phyloP scores from a whole-genome alignment of 2,797 vertebrate genomes.

The Enteromius argenteus region DNA sequence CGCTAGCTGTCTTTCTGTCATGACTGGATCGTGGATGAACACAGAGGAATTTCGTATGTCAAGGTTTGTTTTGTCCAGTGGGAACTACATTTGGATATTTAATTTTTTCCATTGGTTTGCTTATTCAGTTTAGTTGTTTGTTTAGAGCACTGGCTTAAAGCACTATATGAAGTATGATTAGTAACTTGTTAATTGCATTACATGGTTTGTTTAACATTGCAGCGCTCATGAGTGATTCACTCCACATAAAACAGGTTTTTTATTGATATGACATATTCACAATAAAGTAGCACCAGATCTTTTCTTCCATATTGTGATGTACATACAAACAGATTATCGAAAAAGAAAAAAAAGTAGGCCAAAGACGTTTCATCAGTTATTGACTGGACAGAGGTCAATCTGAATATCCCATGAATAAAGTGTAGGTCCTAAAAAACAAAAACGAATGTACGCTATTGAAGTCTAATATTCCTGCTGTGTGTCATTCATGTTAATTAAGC shows the following conservation, averaged over 20 bases:
- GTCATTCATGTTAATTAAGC: no score
- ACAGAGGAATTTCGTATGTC: neutral
- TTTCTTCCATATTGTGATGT: neutral
- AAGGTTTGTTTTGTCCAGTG: neutral
- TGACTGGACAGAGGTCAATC: neutral
- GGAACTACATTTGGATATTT: neutral
- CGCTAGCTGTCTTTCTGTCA: neutral
- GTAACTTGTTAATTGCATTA: neutral
- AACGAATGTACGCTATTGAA: no score
- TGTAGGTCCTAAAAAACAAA: no score
- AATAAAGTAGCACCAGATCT: neutral
- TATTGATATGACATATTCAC: neutral
- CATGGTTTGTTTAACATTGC: neutral
- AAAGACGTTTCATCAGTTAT: neutral
- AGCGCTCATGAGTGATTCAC: neutral
- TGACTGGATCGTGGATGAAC: neutral
- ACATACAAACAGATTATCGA: neutral
- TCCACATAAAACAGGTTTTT: neutral
- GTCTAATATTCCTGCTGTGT: no score
- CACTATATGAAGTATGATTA: neutral
- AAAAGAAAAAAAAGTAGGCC: neutral
- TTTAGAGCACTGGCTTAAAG: neutral
- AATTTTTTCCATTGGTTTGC: no score
- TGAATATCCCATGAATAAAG: no score
- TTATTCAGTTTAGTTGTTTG: constrained; percentile 1